These are phyloP conservation scores for Uropetala carovei DNA, from an alignment of 2,888 invertebrate species.

Conservation along the genomic window DNA sequence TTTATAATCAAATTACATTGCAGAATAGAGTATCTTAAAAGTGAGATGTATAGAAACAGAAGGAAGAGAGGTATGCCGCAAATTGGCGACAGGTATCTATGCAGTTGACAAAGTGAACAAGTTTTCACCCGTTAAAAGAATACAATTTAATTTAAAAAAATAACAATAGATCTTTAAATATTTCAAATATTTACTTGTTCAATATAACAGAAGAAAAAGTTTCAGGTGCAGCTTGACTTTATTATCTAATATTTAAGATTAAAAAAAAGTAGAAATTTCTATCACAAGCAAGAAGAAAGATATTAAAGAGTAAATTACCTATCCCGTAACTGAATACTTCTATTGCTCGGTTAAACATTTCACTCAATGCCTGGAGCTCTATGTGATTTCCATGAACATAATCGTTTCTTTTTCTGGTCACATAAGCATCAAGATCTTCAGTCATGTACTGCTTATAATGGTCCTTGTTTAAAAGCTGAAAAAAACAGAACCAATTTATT, in stretches of 20 bases:
- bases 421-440: slow-evolving; percentile 90
- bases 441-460: slow-evolving; percentile 93
- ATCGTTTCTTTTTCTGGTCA: slow-evolving; percentile 86
- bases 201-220: neutral
- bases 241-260: neutral
- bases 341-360: slow-evolving; percentile 91
- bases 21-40: too few species aligned
- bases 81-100: too few species aligned
- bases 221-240: too few species aligned
- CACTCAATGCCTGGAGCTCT: slow-evolving; percentile 93
- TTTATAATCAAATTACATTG: too few species aligned
- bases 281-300: slow-evolving; percentile 51
- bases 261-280: neutral
- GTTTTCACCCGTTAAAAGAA: too few species aligned
- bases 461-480: slow-evolving; percentile 88
- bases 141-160: too few species aligned
- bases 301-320: slow-evolving; percentile 74
- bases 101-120: too few species aligned
- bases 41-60: too few species aligned
- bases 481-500: slow-evolving; percentile 68
- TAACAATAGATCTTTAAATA: neutral
- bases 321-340: slow-evolving; percentile 89
- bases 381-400: slow-evolving; percentile 93
- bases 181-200: neutral
- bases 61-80: too few species aligned